These are phyloP conservation scores for Rhinella marina DNA, from an alignment of 2,797 vertebrate genomes.

Conservation along the genomic window DNA sequence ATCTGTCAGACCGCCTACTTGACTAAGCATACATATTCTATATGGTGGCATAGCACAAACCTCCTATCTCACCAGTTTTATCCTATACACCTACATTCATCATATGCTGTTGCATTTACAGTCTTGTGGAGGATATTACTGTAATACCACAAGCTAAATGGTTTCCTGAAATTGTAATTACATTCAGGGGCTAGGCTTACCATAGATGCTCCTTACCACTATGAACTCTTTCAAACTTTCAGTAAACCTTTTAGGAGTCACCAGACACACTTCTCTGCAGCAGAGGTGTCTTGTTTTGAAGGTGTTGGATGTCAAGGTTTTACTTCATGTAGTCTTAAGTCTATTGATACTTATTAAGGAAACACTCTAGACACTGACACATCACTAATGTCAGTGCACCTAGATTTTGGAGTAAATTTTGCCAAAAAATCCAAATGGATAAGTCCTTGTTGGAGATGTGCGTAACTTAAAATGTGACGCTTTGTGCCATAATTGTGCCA, in stretches of 20 bases:
- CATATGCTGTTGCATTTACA: background rate
- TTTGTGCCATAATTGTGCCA: too few species aligned
- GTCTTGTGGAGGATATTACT: background rate
- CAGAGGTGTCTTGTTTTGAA: background rate
- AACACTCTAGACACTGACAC: too few species aligned
- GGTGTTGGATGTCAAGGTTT: background rate
- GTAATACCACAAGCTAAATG: background rate
- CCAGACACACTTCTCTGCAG: background rate
- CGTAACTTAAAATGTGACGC: too few species aligned
- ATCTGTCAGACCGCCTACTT: too few species aligned
- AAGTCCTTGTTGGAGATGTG: too few species aligned
- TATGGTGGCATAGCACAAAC: background rate
- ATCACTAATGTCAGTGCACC: too few species aligned
- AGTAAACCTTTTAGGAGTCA: background rate
- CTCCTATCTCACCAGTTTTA: background rate
- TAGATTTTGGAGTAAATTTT: too few species aligned
- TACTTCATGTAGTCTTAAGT: background rate
- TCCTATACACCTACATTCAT: background rate
- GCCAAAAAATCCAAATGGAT: too few species aligned
- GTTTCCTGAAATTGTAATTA: background rate
- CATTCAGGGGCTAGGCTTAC: background rate
- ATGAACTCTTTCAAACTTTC: background rate
- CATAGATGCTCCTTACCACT: background rate
- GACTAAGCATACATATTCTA: background rate
- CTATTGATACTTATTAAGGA: background rate